Base-by-base conservation (phyloP, 2,888 invertebrate genomes). In the Pammene aurita region DNA sequence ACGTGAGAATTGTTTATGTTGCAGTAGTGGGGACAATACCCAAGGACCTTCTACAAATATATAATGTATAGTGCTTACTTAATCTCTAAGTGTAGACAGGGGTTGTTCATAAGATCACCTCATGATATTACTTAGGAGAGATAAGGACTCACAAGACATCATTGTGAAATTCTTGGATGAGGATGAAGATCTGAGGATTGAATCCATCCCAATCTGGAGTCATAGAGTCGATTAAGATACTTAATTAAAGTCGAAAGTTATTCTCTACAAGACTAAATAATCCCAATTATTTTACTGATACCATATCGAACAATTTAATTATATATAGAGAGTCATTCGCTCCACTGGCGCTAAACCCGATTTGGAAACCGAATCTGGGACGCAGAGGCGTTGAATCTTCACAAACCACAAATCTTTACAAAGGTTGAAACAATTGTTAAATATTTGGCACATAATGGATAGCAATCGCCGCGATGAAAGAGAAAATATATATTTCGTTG, bases 401-500 rank as follows among this genome's bases (percentile, higher is more conserved):
- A 14, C 61, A 64, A 58, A 58, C 63, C 68, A 26, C 26, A 26
- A 26, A 1, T 4, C 63, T n/a, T n/a, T n/a, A 57, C 67, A 63
- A n/a, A 63, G 68, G 68, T 63, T 63, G 52, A 50, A 63, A 57
- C 63, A 68, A 68, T 62, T 55, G 48, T 57, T 13, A 50, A 63
- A 63, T 62, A 61, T 63, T 46, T 44, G 35, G 56, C 48, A 18
- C 41, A 63, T 58, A 44, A 44, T 63, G 44, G 35, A 57, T 52
- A 52, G 57, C 57, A 13, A 44, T 57, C 52, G 26, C 42, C 35
- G 7, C 46, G 57, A 18, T 64, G 52, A 52, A 52, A 54, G 52
- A 44, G 35, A 56, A 56, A 67, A 56, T 66, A 66, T 58, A 66
- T 60, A 13, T 57, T 57, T 34, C 35, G 34, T 63, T 57, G 57